Conservation (phyloP, 2,888 invertebrate species). For the Heliconius ethilla region DNA sequence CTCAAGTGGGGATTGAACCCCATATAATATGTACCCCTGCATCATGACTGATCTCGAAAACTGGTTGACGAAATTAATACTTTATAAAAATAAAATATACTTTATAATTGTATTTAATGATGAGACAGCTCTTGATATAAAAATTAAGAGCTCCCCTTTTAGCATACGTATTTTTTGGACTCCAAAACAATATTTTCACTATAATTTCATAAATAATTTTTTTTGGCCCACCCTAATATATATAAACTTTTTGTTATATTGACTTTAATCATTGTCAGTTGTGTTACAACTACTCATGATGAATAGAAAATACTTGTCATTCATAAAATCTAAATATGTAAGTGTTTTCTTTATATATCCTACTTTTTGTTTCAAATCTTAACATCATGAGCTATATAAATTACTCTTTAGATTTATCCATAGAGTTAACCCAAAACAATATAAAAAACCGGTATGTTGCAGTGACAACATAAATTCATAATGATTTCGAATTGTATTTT, state of each 20-base stretch:
- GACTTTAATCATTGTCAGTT: neutral
- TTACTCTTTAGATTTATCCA: slow-evolving; percentile 53
- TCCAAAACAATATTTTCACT: too few relatives aligned
- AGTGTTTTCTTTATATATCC: neutral
- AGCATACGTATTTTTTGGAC: too few relatives aligned
- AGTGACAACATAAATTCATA: slow-evolving; percentile 45
- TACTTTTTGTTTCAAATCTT: neutral
- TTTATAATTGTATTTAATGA: too few relatives aligned
- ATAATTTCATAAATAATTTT: too few relatives aligned
- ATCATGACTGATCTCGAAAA: too few relatives aligned
- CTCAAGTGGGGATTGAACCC: too few relatives aligned
- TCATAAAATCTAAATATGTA: slow-evolving; percentile 13
- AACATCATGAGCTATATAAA: slow-evolving; percentile 49
- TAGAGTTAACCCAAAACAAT: slow-evolving; percentile 47
- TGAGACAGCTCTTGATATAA: too few relatives aligned
- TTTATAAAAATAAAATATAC: too few relatives aligned
- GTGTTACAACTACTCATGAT: neutral
- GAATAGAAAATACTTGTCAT: neutral
- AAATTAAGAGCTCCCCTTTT: too few relatives aligned
- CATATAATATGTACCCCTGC: too few relatives aligned
- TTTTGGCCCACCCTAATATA: neutral
- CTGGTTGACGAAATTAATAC: too few relatives aligned
- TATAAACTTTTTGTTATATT: neutral
- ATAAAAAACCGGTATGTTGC: slow-evolving; percentile 41
- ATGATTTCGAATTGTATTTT: slow-evolving; percentile 27